Percentiles rank a stretch among this genome's conserved stretches.
Conservation (phyloP, 2,888 invertebrate genomes). For the Antitype chi region DNA sequence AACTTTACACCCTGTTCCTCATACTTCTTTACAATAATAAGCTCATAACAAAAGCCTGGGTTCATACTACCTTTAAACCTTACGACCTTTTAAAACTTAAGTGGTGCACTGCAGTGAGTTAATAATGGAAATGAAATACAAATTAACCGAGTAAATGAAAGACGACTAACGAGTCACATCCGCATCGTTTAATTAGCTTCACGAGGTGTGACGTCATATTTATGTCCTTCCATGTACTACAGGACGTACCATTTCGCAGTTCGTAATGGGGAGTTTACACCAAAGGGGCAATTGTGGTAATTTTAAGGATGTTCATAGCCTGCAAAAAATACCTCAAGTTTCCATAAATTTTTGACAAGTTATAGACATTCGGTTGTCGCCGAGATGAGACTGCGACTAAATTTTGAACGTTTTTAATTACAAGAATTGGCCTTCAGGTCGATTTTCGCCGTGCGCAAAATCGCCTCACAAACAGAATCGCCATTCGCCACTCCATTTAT, state of each 20-base stretch:
- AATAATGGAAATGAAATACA: slow-evolving; percentile 63
- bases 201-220: slow-evolving; percentile 53
- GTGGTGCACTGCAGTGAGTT: slow-evolving; percentile 46
- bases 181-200: slow-evolving; percentile 69
- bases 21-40: too few relatives aligned
- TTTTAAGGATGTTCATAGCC: too few relatives aligned
- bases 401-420: too few relatives aligned
- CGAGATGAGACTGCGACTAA: too few relatives aligned
- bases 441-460: neutral
- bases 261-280: neutral
- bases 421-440: too few relatives aligned
- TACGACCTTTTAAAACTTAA: slow-evolving; percentile 44
- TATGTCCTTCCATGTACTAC: slow-evolving; percentile 52
- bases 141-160: slow-evolving; percentile 69
- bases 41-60: neutral
- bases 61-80: slow-evolving; percentile 16
- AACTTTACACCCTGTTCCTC: too few relatives aligned
- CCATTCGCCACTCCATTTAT: neutral
- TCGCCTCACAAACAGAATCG: neutral
- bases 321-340: too few relatives aligned
- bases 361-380: too few relatives aligned
- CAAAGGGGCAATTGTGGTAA: too few relatives aligned
- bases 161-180: slow-evolving; percentile 70
- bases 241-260: slow-evolving; percentile 33
- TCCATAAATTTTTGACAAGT: too few relatives aligned